Evolutionary conservation across 2,797 vertebrate genomes (phyloP), one percentile per base, ranked within the genome.

Genomic region (Hippoglossus hippoglossus): DNA sequence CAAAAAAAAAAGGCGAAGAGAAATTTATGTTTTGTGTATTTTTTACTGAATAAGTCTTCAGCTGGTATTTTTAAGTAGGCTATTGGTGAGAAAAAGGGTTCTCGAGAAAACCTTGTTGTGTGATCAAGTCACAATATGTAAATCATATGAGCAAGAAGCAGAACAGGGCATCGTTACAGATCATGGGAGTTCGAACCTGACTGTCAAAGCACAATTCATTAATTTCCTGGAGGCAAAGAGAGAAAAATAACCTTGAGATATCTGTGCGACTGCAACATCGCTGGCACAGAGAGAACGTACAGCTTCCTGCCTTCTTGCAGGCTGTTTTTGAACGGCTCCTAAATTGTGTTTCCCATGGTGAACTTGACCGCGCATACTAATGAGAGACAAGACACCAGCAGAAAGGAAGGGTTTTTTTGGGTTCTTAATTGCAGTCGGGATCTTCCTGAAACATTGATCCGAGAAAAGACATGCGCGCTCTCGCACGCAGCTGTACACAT

Each of bases 311-410:
- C 7, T 7, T 31, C 28, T 24, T 21, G 21, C 15, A 70, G 36
- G 58, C 18, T 69, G 31, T 26, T 58, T 47, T 63, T 49, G 25
- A 70, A 63, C 28, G 55, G 19, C 55, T 70, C 21, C 52, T 62
- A 25, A 73, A 67, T 52, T 65, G 25, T 0, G 5, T 72, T 73
- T 61, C 36, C 46, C 7, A 22, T 22, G 11, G 36, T 67, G 46
- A 77, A 67, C 50, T 34, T 3, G 5, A 36, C 25, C 24, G 0
- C 26, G 51, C 68, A 75, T 81, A 36, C 57, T 65, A 62, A 86
- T 83, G 60, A 77, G 60, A 51, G 31, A 46, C 24, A 10, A 18
- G 34, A 55, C 0, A 9, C 49, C 52, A 50, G 22, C 34, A 55
- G 16, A 57, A 46, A 63, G 39, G 41, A 36, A 39, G 41, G 16